Evolutionary conservation across 2,888 invertebrate genomes (phyloP).

Genomic region (Pseudeuparius sepicola): DNA sequence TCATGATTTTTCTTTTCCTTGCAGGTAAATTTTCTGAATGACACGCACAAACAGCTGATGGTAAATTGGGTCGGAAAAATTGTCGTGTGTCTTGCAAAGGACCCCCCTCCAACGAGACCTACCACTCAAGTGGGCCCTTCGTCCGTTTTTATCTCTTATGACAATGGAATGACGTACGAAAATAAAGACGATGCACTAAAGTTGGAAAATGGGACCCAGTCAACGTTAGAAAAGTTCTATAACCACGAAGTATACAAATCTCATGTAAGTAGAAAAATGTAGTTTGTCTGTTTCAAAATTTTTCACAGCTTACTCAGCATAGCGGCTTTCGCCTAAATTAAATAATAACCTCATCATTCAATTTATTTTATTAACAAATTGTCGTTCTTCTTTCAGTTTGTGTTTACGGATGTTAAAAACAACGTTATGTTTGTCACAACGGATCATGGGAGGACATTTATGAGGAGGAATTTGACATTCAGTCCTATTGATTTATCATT

Average conservation of each 20-base stretch:
- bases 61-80: constrained; percentile 90
- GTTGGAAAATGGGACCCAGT: constrained; percentile 45
- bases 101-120: constrained; percentile 47
- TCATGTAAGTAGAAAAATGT: constrained; percentile 52
- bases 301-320: no score
- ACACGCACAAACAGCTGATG: constrained; percentile 80
- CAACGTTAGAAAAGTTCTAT: constrained; percentile 73
- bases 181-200: constrained; percentile 63
- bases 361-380: no score
- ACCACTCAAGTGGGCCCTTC: constrained; percentile 44
- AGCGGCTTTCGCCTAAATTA: neutral
- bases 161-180: constrained; percentile 73
- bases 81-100: constrained; percentile 75
- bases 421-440: constrained; percentile 66
- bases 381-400: constrained; percentile 67
- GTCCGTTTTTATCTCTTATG: constrained; percentile 74
- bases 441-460: constrained; percentile 62
- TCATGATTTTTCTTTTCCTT: no score
- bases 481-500: constrained; percentile 70
- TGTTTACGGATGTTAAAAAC: constrained; percentile 73
- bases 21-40: constrained; percentile 70
- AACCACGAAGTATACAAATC: constrained; percentile 72
- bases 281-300: no score
- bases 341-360: no score
- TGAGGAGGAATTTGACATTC: constrained; percentile 54